Conservation (phyloP, 2,797 vertebrate genomes). For the Trachurus trachurus region DNA sequence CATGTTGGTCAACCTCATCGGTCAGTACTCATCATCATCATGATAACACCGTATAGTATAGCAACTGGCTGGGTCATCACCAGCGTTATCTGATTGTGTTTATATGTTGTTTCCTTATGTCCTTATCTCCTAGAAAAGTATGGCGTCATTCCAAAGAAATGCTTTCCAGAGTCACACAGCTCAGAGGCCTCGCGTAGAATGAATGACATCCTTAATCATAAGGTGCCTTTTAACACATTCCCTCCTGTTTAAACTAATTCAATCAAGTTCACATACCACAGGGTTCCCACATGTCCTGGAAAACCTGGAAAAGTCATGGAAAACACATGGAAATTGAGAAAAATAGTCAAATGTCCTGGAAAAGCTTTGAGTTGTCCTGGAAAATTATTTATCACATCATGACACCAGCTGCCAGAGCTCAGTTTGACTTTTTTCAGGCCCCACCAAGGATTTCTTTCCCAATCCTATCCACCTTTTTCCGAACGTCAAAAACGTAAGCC, state of each 20-base stretch:
- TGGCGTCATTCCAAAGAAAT: slow-evolving; percentile 97
- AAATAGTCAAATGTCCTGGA: too few relatives aligned
- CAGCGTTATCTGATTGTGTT: neutral
- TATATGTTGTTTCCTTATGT: slow-evolving; percentile 1
- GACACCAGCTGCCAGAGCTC: too few relatives aligned
- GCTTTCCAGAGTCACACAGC: slow-evolving; percentile 96
- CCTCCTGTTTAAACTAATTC: neutral
- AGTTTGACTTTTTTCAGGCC: too few relatives aligned
- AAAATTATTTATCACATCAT: too few relatives aligned
- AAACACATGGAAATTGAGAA: too few relatives aligned
- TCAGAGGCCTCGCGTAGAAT: slow-evolving; percentile 97
- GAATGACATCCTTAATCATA: slow-evolving; percentile 98
- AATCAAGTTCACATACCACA: neutral
- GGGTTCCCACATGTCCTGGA: too few relatives aligned
- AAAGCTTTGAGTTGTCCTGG: too few relatives aligned
- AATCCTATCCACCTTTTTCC: too few relatives aligned
- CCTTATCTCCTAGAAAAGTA: slow-evolving; percentile 90
- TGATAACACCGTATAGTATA: neutral
- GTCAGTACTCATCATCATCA: slow-evolving; percentile 80
- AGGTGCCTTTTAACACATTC: slow-evolving; percentile 84
- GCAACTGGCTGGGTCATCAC: too few relatives aligned
- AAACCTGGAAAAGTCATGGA: too few relatives aligned
- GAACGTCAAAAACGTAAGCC: too few relatives aligned
- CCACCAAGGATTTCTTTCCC: too few relatives aligned
- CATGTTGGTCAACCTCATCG: slow-evolving; percentile 98